Evolutionary conservation across 2,888 invertebrate species (phyloP).

Genomic region (Melieria omissa): DNA sequence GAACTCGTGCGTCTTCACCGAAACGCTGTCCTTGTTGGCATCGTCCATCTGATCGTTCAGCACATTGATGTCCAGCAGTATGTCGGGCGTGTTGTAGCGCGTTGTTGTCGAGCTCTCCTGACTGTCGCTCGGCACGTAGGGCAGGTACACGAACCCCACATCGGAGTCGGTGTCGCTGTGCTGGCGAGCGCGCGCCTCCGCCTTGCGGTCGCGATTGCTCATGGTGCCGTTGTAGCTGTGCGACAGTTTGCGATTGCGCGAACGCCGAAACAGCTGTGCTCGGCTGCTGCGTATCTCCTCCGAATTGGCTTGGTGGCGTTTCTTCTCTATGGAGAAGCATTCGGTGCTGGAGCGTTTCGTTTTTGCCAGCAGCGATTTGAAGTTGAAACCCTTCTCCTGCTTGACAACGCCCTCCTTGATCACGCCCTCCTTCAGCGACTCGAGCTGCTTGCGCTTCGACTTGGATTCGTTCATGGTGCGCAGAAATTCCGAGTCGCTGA

Average conservation of each 20-base stretch:
- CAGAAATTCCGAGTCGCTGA: constrained; percentile 66
- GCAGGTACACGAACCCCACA: constrained; percentile 51
- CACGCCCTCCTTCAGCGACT: constrained; percentile 43
- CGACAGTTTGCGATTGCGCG: constrained; percentile 64
- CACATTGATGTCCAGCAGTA: constrained; percentile 64
- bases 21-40: constrained; percentile 42
- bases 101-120: constrained; percentile 42
- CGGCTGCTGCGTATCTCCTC: constrained; percentile 55
- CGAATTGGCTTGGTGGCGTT: constrained; percentile 60
- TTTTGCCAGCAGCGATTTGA: constrained; percentile 62
- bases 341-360: constrained; percentile 64
- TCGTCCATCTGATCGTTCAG: constrained; percentile 56
- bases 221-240: constrained; percentile 64
- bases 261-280: constrained; percentile 56
- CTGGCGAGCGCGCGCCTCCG: constrained; percentile 56
- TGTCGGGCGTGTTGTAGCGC: constrained; percentile 62
- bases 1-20: constrained; percentile 39
- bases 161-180: constrained; percentile 63
- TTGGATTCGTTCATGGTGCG: constrained; percentile 53
- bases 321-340: constrained; percentile 63
- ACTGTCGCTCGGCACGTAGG: constrained; percentile 50
- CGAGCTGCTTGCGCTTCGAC: constrained; percentile 47
- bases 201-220: constrained; percentile 53
- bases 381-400: constrained; percentile 60
- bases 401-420: constrained; percentile 44